phyloP scores from a whole-genome alignment of 2,797 vertebrate genomes.

The Bucorvus abyssinicus region DNA sequence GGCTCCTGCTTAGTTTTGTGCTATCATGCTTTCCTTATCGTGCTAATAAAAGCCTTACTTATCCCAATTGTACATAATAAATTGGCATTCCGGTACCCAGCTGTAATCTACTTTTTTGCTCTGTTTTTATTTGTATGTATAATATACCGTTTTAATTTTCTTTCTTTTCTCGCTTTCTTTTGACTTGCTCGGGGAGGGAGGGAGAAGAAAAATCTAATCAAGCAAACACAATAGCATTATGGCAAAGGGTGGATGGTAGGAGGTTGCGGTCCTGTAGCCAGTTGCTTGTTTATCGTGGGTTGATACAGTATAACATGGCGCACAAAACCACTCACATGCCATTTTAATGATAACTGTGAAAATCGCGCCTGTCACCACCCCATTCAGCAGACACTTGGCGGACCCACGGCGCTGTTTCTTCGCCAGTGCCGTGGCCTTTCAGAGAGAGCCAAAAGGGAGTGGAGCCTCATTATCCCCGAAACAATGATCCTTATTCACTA shows the following conservation, averaged over 20 bases:
- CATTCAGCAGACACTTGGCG: conserved; percentile 33
- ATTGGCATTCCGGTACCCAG: rapidly evolving
- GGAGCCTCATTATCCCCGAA: conserved; percentile 61
- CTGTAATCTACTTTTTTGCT: background rate
- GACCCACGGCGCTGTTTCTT: conserved; percentile 28
- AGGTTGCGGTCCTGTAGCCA: background rate
- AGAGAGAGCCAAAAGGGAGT: conserved; percentile 67
- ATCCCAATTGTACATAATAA: background rate
- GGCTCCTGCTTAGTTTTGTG: background rate
- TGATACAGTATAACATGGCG: conserved; percentile 42
- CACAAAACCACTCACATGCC: conserved; percentile 45
- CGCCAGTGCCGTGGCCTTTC: conserved; percentile 62
- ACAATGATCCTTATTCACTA: conserved; percentile 69
- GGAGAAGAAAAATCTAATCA: background rate
- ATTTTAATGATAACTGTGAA: conserved; percentile 56
- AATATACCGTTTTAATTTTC: background rate
- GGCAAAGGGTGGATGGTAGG: background rate
- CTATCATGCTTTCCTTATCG: rapidly evolving
- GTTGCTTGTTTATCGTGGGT: conserved; percentile 17
- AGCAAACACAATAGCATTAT: background rate
- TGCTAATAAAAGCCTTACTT: background rate
- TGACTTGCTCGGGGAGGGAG: rapidly evolving
- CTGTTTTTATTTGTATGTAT: background rate
- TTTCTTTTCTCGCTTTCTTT: background rate
- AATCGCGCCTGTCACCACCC: conserved; percentile 50